Evolutionary conservation across 2,888 invertebrate species (phyloP).

Genomic region (Drosophila algonquin): DNA sequence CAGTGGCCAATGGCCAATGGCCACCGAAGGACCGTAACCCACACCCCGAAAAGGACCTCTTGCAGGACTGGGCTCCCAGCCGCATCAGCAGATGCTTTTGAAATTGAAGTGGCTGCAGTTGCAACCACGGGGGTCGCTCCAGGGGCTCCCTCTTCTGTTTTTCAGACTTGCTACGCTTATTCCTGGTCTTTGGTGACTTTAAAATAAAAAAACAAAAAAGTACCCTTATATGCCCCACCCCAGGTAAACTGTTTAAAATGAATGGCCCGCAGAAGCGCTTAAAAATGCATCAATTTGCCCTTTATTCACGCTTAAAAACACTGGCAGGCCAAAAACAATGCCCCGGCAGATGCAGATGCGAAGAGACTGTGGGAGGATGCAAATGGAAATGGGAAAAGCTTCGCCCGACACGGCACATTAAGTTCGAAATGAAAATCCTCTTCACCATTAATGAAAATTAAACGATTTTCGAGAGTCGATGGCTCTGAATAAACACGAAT

Average conservation of each 20-base stretch:
- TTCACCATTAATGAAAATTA: conserved; percentile 79
- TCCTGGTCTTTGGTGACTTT: conserved; percentile 54
- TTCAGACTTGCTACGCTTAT: neutral
- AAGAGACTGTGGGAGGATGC: conserved; percentile 27
- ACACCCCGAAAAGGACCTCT: neutral
- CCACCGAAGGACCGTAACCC: conserved; percentile 32
- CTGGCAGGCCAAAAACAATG: conserved; percentile 52
- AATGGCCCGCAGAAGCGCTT: conserved; percentile 67
- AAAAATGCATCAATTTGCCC: conserved; percentile 67
- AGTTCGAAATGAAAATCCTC: conserved; percentile 65
- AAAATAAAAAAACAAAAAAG: conserved; percentile 54
- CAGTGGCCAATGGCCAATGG: conserved; percentile 36
- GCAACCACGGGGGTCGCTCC: conserved; percentile 20
- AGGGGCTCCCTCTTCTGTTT: neutral
- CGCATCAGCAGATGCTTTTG: conserved; percentile 63
- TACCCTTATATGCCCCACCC: conserved; percentile 51
- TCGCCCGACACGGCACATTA: conserved; percentile 62
- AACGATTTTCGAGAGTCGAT: conserved; percentile 75
- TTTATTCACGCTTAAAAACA: conserved; percentile 65
- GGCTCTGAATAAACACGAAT: conserved; percentile 27
- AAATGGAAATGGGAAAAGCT: conserved; percentile 27
- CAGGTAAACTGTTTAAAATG: conserved; percentile 77
- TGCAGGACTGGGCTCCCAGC: neutral
- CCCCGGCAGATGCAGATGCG: conserved; percentile 25
- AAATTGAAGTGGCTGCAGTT: conserved; percentile 68